Conservation (phyloP, 2,888 invertebrate species). For the Tipula confusa region DNA sequence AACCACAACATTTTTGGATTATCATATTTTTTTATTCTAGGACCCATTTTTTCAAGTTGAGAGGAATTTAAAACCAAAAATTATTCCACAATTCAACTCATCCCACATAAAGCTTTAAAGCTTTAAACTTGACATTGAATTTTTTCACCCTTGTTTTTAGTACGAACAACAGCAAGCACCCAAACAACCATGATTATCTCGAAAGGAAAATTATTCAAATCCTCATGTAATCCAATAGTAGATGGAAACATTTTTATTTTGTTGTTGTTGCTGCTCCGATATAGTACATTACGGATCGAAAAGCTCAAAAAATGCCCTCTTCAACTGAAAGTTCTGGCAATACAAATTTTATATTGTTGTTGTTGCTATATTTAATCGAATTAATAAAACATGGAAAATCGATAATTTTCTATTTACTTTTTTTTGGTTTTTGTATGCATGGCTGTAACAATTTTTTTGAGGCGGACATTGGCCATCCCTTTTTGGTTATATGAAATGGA, state of each 20-base stretch:
- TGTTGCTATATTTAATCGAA: not conserved
- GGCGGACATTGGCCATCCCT: not conserved
- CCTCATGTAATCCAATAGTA: not conserved
- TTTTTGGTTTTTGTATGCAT: not conserved
- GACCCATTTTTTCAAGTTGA: too few species aligned
- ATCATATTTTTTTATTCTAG: too few species aligned
- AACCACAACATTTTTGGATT: too few species aligned
- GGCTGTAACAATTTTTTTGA: not conserved
- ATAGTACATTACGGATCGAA: not conserved
- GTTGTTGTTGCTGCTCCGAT: not conserved
- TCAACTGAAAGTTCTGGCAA: not conserved
- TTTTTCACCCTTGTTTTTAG: not conserved
- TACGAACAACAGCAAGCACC: not conserved
- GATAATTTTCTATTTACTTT: not conserved
- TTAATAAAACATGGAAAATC: conserved; percentile 25
- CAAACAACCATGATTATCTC: not conserved
- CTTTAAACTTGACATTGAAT: not conserved
- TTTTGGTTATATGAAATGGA: not conserved
- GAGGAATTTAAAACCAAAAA: too few species aligned
- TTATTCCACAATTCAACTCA: not conserved
- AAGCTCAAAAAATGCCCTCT: not conserved
- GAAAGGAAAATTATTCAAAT: not conserved
- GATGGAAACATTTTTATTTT: not conserved
- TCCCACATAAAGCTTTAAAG: not conserved
- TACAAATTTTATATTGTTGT: not conserved